Conservation (phyloP, 2,797 vertebrate species). For the Spinus pinus region DNA sequence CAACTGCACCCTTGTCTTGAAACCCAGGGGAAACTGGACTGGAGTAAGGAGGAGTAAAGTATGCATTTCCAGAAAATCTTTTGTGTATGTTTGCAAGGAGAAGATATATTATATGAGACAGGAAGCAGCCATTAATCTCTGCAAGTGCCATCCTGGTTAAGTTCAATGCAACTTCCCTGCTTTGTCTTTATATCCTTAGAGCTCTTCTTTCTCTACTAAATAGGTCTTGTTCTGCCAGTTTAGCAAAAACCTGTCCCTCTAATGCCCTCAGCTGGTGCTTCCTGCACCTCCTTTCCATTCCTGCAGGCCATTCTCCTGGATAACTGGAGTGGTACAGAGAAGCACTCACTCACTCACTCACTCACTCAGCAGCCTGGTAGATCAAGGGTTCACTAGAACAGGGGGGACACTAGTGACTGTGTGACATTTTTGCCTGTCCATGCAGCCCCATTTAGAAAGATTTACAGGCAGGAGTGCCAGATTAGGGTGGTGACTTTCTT, state of each 20-base stretch:
- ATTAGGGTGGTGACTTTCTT: background rate
- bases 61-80: background rate
- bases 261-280: background rate
- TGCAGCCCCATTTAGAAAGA: background rate
- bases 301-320: background rate
- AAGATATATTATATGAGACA: background rate
- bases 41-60: background rate
- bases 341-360: background rate
- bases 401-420: background rate
- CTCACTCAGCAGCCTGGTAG: background rate
- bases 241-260: slow-evolving; percentile 9
- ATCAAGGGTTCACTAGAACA: background rate
- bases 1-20: background rate
- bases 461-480: background rate
- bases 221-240: background rate
- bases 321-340: background rate
- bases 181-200: slow-evolving; percentile 45
- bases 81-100: background rate
- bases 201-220: background rate
- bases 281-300: background rate
- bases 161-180: slow-evolving; percentile 19
- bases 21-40: background rate
- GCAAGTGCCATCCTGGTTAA: background rate
- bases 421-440: background rate
- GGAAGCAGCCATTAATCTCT: slow-evolving; percentile 32